Evolutionary conservation across 2,888 invertebrate species (phyloP).

Genomic region (Folsomia manolachei): DNA sequence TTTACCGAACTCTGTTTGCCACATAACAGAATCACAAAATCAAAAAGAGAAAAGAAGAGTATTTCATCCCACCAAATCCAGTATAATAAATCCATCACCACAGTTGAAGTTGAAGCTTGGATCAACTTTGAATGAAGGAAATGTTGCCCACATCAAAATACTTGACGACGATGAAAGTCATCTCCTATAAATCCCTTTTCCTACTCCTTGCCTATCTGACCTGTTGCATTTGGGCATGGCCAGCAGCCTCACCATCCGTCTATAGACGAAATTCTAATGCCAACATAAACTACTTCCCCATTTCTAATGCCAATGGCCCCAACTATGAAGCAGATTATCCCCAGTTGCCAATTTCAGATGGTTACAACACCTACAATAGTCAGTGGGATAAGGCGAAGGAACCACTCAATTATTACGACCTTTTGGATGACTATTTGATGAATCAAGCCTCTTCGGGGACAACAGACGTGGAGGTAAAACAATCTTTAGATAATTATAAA

Average conservation of each 20-base stretch:
- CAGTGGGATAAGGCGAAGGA: slow-evolving; percentile 37
- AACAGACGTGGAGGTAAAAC: slow-evolving; percentile 24
- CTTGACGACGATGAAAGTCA: not conserved
- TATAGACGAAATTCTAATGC: slow-evolving; percentile 27
- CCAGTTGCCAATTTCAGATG: slow-evolving; percentile 7
- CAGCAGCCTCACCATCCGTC: slow-evolving; percentile 17
- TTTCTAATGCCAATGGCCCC: not conserved
- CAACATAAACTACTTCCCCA: slow-evolving; percentile 6
- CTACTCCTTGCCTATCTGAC: slow-evolving; percentile 31
- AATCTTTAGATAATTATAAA: no score
- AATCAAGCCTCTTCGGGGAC: slow-evolving; percentile 7
- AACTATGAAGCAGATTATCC: not conserved
- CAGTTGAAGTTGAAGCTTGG: not conserved
- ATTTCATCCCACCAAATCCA: not conserved
- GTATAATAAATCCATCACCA: not conserved
- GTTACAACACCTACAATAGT: slow-evolving; percentile 16
- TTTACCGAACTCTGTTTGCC: not conserved
- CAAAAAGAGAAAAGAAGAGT: not conserved
- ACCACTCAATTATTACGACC: slow-evolving; percentile 25
- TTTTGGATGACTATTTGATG: slow-evolving; percentile 26
- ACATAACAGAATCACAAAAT: no score
- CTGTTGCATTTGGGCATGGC: slow-evolving; percentile 48
- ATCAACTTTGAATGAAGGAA: not conserved
- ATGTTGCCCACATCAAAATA: not conserved
- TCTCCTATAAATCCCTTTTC: slow-evolving; percentile 12